Base-by-base conservation (phyloP, 2,113 vertebrate species). In the Hyperoodon ampullatus region DNA sequence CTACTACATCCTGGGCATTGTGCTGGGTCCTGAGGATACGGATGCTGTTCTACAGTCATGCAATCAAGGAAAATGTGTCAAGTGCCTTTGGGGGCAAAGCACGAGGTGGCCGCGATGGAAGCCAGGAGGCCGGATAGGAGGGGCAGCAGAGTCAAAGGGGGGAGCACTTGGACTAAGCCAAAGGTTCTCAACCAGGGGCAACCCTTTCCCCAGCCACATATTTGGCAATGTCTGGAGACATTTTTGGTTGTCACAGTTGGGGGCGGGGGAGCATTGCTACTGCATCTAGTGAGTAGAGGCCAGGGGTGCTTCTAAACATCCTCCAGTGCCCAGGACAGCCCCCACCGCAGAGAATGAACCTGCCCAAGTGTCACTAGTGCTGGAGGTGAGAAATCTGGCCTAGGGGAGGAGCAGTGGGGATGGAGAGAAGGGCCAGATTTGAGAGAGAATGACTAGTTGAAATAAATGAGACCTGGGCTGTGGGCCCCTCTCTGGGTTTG, bases 31-130 rank as follows among this genome's bases (percentile, higher is more conserved):
- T 4, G 18, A 19, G 14, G 66, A 6, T 2, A 8, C 2, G 1
- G 86, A 26, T 6, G 14, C 47, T 28, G 33, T 24, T 81, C 90
- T 50, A 0, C 8, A 1, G 2, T 4, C 11, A 33, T 6, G 30
- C 30, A 1, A 0, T 30, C 24, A 5, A 6, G 15, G 44, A 19
- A 12, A 60, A 13, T 0, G 1, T 9, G 66, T 14, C 2, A 30
- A 12, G 10, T 18, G 77, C 23, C 19, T 5, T 0, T 3, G 0
- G 16, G 47, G 77, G 12, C 50, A 35, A 18, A 60, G 58, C n/a
- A 0, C 16, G 0, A 16, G 35, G 30, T 7, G 65, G 9, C 50
- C 4, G 0, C 0, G 5, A 30, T 12, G 50, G 35, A 19, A 72
- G 68, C 61, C 15, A 3, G 35, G 23, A 63, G 71, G 39, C 21